Percentiles rank a stretch among this genome's conserved stretches.
These are phyloP conservation scores for Cetoscarus ocellatus DNA, from an alignment of 2,797 vertebrate genomes.

Conservation along the genomic window DNA sequence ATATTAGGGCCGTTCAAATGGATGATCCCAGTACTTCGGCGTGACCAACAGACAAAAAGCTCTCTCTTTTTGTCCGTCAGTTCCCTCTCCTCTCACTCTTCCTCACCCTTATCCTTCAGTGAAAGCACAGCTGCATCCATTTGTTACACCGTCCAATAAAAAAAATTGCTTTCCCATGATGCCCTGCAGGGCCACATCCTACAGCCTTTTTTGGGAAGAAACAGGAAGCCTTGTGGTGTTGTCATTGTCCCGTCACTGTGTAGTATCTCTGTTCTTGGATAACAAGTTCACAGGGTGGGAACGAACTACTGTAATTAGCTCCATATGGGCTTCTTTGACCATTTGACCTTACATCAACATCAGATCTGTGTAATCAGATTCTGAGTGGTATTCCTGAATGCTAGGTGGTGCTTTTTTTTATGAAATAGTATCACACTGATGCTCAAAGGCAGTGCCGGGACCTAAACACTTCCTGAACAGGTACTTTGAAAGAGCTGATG, in stretches of 20 bases:
- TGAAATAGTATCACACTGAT: too few relatives aligned
- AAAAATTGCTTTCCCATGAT: conserved; percentile 65
- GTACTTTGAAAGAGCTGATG: too few relatives aligned
- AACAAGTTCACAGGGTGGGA: conserved; percentile 47
- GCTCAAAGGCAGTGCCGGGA: too few relatives aligned
- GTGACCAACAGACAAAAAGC: conserved; percentile 77
- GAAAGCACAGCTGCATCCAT: conserved; percentile 78
- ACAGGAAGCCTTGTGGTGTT: conserved; percentile 65
- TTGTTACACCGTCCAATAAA: conserved; percentile 61
- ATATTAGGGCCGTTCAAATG: conserved; percentile 76
- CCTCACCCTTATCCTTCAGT: conserved; percentile 58
- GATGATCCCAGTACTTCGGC: conserved; percentile 71
- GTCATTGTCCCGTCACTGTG: conserved; percentile 52
- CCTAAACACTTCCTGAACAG: too few relatives aligned
- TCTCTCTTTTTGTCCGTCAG: conserved; percentile 60
- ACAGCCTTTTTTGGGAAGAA: conserved; percentile 58
- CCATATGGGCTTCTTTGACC: conserved; percentile 3
- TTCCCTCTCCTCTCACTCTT: conserved; percentile 48
- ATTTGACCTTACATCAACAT: too few relatives aligned
- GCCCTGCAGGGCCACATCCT: conserved; percentile 71
- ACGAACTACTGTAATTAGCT: conserved; percentile 31
- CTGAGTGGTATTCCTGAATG: too few relatives aligned
- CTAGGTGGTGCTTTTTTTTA: too few relatives aligned
- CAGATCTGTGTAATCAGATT: too few relatives aligned
- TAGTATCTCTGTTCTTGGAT: conserved; percentile 55